Base-by-base conservation (phyloP, 37 sponge, comb jelly and placozoan species). In the Hormiphora californensis region DNA sequence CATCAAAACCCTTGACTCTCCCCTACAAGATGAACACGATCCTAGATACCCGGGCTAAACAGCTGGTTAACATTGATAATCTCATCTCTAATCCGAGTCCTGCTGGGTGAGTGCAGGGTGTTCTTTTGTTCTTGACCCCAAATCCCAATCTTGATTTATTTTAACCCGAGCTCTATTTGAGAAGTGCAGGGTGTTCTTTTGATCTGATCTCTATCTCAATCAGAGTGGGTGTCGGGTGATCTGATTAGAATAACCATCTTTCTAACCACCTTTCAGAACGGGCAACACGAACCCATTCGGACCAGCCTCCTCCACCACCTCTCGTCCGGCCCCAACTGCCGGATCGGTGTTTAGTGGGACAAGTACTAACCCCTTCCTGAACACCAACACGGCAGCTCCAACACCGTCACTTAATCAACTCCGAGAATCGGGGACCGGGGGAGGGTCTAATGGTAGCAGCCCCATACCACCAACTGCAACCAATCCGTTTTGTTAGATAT, bases 281-380 rank as follows among this genome's bases (percentile, higher is more conserved):
- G n/a, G n/a, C n/a, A n/a, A n/a, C 9, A 73, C 81, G 2, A 73
- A 73, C 35, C 81, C 81, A n/a, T 73, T 73, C 44, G 81, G 81
- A 25, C 40, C 9, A 0, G n/a, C n/a, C n/a, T n/a, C n/a, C n/a
- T n/a, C n/a, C n/a, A n/a, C n/a, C n/a, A n/a, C n/a, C n/a, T n/a
- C n/a, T n/a, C n/a, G n/a, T n/a, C 81, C 81, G 27, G 46, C 28
- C 4, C 81, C 81, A 1, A 1, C 81, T 0, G 30, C 61, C 27
- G 81, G 81, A 11, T 73, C 81, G 9, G 81, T 73, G 81, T 73
- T 73, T 28, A 73, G 81, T 40, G 81, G 81, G 38, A 46, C 8
- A 25, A 32, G 36, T 19, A 73, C 81, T 28, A 73, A 73, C 23
- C 81, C 81, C 43, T 73, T 73, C 81, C 46, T 73, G 11, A 23